A percentile compares a stretch with the other conserved stretches of the same genome.
Evolutionary conservation across 2,888 invertebrate species (phyloP).

Genomic region (Cosmopolites sordidus): DNA sequence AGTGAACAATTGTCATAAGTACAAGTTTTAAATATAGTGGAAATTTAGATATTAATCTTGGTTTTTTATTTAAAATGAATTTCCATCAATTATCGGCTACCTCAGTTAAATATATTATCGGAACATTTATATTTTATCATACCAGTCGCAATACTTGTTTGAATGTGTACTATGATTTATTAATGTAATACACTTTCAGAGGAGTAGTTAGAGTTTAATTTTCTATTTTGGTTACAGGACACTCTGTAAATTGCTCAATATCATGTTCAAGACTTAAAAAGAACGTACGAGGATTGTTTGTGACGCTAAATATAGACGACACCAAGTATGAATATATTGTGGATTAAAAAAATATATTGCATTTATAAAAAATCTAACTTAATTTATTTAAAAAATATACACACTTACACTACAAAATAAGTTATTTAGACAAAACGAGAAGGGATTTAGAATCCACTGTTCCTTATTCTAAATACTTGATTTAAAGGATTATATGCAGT

Average conservation of each 20-base stretch:
- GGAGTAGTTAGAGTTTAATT: too few species aligned
- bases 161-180: too few species aligned
- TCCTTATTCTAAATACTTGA: constrained; percentile 53
- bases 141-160: too few species aligned
- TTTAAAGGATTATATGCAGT: constrained; percentile 52
- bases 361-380: constrained; percentile 12
- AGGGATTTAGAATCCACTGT: constrained; percentile 32
- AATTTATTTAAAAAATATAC: constrained; percentile 23
- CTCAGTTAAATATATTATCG: too few species aligned
- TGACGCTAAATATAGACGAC: constrained; percentile 63
- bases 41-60: too few species aligned
- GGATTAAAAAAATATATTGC: constrained; percentile 14
- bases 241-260: constrained; percentile 63
- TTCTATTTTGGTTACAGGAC: constrained; percentile 46
- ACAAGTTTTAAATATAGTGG: too few species aligned
- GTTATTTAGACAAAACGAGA: constrained; percentile 18
- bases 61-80: too few species aligned
- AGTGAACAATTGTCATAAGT: too few species aligned
- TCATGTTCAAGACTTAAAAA: constrained; percentile 67
- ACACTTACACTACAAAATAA: constrained; percentile 25
- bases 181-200: too few species aligned
- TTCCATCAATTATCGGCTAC: too few species aligned
- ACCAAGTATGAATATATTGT: constrained; percentile 61
- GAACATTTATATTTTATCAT: too few species aligned
- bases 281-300: constrained; percentile 69